Evolutionary conservation across 2,797 vertebrate species (phyloP).

Genomic region (Crax fasciolata): DNA sequence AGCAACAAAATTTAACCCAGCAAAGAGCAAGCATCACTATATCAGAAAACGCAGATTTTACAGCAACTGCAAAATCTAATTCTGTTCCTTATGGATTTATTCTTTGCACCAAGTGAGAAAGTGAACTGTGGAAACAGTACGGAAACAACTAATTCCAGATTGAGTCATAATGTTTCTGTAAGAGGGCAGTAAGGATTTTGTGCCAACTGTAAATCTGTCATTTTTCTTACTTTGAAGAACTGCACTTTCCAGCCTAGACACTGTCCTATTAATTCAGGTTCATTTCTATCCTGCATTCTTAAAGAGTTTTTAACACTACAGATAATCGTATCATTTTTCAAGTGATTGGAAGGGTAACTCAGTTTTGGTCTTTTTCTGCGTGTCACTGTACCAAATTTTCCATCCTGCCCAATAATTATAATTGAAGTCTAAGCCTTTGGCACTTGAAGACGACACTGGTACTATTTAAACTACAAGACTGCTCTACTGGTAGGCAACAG

Average conservation of each 20-base stretch:
- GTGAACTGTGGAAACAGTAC: neutral
- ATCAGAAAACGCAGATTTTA: neutral
- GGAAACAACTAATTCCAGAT: neutral
- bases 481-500: neutral
- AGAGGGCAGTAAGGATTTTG: neutral
- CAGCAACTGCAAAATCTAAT: constrained; percentile 1
- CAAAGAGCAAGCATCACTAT: neutral
- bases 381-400: neutral
- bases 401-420: neutral
- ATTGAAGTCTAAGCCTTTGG: neutral
- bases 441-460: neutral
- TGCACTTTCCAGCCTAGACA: neutral
- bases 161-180: neutral
- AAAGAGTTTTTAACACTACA: neutral
- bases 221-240: neutral
- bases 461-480: neutral
- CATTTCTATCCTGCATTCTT: neutral
- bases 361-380: neutral
- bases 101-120: constrained; percentile 41
- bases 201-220: constrained; percentile 6
- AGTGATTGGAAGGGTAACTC: neutral
- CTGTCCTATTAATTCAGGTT: neutral
- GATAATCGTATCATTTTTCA: neutral
- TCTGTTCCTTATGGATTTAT: neutral
- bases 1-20: neutral